Base-by-base conservation (phyloP, 2,113 vertebrate genomes). In the Vidua chalybeata region DNA sequence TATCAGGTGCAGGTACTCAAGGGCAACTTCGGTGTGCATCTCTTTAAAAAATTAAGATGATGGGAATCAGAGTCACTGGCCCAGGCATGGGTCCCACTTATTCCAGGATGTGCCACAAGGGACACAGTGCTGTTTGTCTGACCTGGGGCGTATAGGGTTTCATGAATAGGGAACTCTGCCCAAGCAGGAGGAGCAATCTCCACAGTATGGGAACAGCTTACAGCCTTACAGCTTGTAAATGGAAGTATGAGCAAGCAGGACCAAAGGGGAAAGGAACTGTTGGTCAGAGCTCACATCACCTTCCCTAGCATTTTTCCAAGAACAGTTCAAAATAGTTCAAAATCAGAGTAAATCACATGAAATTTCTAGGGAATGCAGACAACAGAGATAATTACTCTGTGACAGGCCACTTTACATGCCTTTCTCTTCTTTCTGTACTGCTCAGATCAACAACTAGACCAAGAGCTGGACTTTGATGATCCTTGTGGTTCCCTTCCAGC, bases 1-100 rank as follows among this genome's bases (percentile, higher is more conserved):
- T 35, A 31, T 3, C 0, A 1, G n/a, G 6, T 27, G 4, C 11
- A 39, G 55, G 56, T 12, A 26, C 43, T 52, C 41, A 15, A 41
- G 23, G 23, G n/a, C 30, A 93, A 39, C 20, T 46, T 27, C 27
- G 11, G 31, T 24, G 5, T 84, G 30, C 28, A 62, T 24, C 28
- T 62, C 55, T 66, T 37, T 4, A 21, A 41, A 78, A 78, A 71
- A 39, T 14, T 2, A 48, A 58, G 23, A 46, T 27, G 12, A 67
- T 11, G 37, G 30, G 54, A 75, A 63, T 0, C 1, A 45, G 16
- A 79, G 24, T 66, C 79, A n/a, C 22, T 28, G 46, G 16, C 19
- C 1, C 2, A 75, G 19, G 17, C 20, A 21, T 0, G 7, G 13
- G 7, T 66, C 11, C 43, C 18, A 2, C 87, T 62, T 54, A 37